Evolutionary conservation across 2,113 vertebrate species (phyloP).

Genomic region (Motacilla alba): DNA sequence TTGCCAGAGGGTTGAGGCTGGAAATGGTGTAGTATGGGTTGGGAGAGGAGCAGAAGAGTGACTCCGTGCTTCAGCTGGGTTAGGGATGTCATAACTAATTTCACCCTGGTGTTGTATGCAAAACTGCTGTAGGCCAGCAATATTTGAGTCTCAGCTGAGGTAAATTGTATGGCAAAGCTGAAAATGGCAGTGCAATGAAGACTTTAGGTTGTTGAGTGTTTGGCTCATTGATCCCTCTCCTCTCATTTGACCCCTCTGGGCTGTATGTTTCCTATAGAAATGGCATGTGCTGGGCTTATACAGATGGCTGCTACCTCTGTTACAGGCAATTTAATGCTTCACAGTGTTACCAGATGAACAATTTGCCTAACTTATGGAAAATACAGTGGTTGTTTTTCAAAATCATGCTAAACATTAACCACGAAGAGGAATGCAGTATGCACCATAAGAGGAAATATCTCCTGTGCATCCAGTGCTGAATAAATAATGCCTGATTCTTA

Average conservation of each 20-base stretch:
- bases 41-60: not conserved
- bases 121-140: not conserved
- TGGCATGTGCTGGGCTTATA: fast-evolving
- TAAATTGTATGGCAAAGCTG: not conserved
- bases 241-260: not conserved
- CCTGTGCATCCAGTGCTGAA: not conserved
- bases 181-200: not conserved
- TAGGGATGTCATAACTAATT: not conserved
- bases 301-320: not conserved
- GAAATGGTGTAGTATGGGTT: fast-evolving
- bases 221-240: not conserved
- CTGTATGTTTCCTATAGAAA: not conserved
- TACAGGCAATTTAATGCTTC: not conserved
- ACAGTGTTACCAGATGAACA: not conserved
- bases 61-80: fast-evolving
- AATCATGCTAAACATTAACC: not conserved
- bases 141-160: not conserved
- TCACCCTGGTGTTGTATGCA: not conserved
- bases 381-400: not conserved
- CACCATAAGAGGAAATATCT: not conserved
- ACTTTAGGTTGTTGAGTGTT: not conserved
- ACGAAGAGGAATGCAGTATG: not conserved
- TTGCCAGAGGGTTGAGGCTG: not conserved
- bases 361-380: not conserved
- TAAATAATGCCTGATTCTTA: not conserved